These are phyloP conservation scores for Crepidodera aurea DNA, from an alignment of 2,888 invertebrate species.

Conservation along the genomic window DNA sequence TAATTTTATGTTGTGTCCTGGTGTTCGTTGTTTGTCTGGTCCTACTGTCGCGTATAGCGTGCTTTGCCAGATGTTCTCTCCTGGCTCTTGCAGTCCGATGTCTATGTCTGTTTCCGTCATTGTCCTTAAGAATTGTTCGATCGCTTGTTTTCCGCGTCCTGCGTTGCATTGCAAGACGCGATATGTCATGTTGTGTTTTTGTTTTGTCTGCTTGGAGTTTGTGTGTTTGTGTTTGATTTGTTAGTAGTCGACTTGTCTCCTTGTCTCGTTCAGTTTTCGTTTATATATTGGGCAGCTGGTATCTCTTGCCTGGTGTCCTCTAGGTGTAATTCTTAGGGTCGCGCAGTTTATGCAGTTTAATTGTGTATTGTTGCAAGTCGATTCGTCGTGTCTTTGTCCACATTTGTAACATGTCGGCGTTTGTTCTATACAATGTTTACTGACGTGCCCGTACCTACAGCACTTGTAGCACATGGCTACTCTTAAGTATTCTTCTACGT, in stretches of 20 bases:
- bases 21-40: neutral
- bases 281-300: neutral
- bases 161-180: neutral
- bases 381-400: too few species aligned
- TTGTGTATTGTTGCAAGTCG: too few species aligned
- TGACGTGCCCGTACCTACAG: too few species aligned
- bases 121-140: neutral
- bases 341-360: too few species aligned
- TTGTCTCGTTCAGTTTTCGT: neutral
- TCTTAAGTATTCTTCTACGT: too few species aligned
- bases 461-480: too few species aligned
- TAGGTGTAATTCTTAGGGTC: too few species aligned
- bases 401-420: too few species aligned
- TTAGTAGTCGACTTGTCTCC: too few species aligned
- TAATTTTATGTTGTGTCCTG: too few species aligned
- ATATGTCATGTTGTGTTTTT: neutral
- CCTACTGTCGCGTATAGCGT: neutral
- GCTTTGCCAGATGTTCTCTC: neutral
- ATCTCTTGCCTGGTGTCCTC: conserved; percentile 1
- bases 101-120: conserved; percentile 2
- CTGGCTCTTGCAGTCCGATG: conserved; percentile 3
- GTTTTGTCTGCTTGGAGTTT: neutral
- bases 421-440: too few species aligned
- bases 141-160: neutral
- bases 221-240: too few species aligned